These are phyloP conservation scores for Diadegma fenestrale DNA, from an alignment of 2,888 invertebrate genomes.

Conservation along the genomic window DNA sequence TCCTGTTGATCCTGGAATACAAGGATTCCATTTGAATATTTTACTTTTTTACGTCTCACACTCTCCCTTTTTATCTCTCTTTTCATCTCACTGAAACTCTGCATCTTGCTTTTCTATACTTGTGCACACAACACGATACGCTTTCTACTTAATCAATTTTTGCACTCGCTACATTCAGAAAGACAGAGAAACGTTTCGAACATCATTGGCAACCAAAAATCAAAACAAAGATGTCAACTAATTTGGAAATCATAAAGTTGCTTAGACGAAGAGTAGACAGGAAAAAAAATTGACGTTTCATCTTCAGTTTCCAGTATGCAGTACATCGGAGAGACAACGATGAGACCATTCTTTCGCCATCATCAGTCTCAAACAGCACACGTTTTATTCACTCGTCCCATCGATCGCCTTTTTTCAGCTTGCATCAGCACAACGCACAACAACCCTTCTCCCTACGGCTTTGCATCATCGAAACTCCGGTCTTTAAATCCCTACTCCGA, in stretches of 20 bases:
- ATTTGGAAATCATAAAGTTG: conserved; percentile 2
- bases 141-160: conserved; percentile 55
- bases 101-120: conserved; percentile 37
- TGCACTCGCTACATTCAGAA: conserved; percentile 59
- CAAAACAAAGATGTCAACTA: conserved; percentile 29
- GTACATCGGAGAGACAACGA: background rate
- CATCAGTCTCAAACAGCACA: background rate
- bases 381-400: conserved; percentile 1
- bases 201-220: conserved; percentile 28
- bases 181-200: conserved; percentile 36
- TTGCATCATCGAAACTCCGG: background rate
- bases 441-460: background rate
- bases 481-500: background rate
- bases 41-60: conserved; percentile 36
- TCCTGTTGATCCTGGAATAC: conserved; percentile 84
- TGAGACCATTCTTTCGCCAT: background rate
- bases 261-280: background rate
- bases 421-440: too few species aligned
- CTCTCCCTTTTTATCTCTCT: conserved; percentile 13
- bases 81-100: conserved; percentile 12
- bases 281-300: background rate
- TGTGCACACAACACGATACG: conserved; percentile 56
- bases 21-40: conserved; percentile 80
- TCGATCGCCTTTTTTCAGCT: background rate
- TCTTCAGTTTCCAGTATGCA: background rate